Evolutionary conservation across 2,113 vertebrate genomes (phyloP).

Genomic region (Corythaeola cristata): DNA sequence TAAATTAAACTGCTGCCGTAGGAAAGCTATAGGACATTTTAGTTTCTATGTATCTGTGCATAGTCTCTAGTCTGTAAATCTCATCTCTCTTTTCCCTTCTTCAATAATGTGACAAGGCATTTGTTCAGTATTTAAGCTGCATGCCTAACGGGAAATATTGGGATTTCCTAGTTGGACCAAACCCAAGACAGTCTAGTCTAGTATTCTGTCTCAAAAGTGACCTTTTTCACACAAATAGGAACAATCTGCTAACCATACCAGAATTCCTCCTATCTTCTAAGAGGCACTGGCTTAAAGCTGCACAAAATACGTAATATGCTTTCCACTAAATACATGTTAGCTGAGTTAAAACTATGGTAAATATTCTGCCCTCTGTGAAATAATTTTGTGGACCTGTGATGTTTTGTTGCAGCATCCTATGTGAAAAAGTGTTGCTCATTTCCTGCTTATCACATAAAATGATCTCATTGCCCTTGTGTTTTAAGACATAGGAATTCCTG

Average conservation of each 20-base stretch:
- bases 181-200: background rate
- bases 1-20: background rate
- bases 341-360: background rate
- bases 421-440: background rate
- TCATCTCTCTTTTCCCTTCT: background rate
- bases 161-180: background rate
- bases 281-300: background rate
- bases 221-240: background rate
- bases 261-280: background rate
- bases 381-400: background rate
- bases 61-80: background rate
- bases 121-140: background rate
- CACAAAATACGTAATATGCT: background rate
- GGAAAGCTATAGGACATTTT: background rate
- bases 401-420: background rate
- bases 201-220: background rate
- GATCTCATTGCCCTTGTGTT: rapidly evolving
- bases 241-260: background rate
- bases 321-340: background rate
- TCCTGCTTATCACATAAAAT: background rate
- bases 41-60: background rate
- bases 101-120: background rate
- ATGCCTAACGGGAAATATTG: background rate
- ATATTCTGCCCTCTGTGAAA: background rate
- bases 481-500: background rate